Evolutionary conservation across 2,797 vertebrate genomes (phyloP), one percentile per base, ranked within the genome.

Genomic region (Toxotes lorentzi): DNA sequence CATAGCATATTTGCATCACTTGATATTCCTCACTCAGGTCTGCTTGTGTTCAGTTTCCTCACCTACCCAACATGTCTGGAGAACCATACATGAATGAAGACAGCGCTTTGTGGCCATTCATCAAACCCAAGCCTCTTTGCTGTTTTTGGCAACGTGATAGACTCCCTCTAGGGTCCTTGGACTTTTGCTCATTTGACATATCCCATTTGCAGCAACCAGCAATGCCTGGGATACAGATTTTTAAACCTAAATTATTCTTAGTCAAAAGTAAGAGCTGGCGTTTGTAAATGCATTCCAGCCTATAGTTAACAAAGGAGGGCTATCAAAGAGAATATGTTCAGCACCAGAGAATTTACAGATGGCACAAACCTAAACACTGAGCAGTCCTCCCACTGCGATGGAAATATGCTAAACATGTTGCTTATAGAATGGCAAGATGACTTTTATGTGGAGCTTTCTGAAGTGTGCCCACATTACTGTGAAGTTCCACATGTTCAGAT

Each of bases 241-340:
- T 73, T 35, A 59, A 56, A 76, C 12, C 64, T 47, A 61, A 51
- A 75, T 63, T 64, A 61, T 16, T 73, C 50, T 53, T 23, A n/a
- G n/a, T 70, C 50, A 65, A 32, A 53, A 32, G 45, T 23, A 69
- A 50, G 21, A 56, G 66, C 34, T 27, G 23, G 40, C 23, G 5
- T 51, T 88, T 86, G 69, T 57, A 61, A 78, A 73, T 70, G 34
- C 65, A 74, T 75, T 63, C 61, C 48, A 47, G 81, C 45, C 54
- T 61, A 41, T 87, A 84, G 73, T 87, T 83, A 73, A 67, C 73
- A 86, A 73, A 82, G 73, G 63, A 77, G 11, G 38, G 51, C 70
- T 77, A 85, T 89, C 84, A 87, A 91, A 90, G 76, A 53, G 35
- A 83, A 84, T 51, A 60, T 77, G 82, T 78, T 84, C 60, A 68